Base-by-base conservation (phyloP, 64 coral and sea anemone genomes). In the Montipora cactus region DNA sequence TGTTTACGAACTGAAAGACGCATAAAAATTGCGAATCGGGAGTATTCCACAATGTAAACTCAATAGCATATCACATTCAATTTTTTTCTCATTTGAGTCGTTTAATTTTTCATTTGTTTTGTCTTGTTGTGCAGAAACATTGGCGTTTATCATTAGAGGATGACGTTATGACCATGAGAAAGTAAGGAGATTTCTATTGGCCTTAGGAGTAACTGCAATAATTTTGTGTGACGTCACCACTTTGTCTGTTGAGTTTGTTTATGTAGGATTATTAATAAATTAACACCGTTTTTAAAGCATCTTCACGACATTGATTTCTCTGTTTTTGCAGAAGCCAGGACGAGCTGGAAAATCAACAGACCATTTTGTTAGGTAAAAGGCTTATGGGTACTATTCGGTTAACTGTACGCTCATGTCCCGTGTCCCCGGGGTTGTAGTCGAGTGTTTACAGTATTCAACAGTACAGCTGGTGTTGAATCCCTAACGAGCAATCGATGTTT, bases 281-380 rank as follows among this genome's bases (percentile, higher is more conserved):
- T 13, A 14, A 46, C 12, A 76, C 44, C 8, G 11, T 45, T 73
- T 25, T 49, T 67, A n/a, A 53, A 13, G 11, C 12, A 12, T 59
- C 59, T 18, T 44, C 23, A 25, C 25, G 28, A 10, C n/a, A 0
- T 21, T 57, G 7, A 8, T 57, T 57, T 9, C 48, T 66, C 9
- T 68, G 47, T 68, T 50, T 86, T 86, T 71, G 8, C 82, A 86
- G 82, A 48, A 86, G 66, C 66, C 82, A 86, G 46, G 82, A 86
- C 71, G 82, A 86, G 66, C 67, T 86, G 82, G 82, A 86, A 70
- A 86, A 44, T 22, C 64, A 86, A 68, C 82, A 86, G n/a, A 71
- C 66, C 22, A 7, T 51, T 86, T 50, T 86, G 62, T 23, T 71
- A 71, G 64, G 82, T 86, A 86, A 64, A 57, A 11, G 7, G 14